Evolutionary conservation across 2,797 vertebrate genomes (phyloP).

Genomic region (Parauchenoglanis ngamensis): DNA sequence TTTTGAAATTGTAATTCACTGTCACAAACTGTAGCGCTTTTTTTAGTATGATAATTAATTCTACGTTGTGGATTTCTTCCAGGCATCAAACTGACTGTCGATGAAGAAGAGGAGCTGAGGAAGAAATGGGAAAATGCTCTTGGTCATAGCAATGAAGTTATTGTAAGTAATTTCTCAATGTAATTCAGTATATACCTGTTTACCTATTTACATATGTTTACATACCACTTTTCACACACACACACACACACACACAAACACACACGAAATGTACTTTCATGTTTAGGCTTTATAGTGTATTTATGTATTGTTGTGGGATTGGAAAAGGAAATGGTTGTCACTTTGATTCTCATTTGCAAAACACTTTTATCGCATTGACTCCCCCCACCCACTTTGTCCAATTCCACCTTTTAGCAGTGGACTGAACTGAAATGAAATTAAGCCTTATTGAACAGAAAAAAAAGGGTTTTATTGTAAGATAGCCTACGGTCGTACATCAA

Average conservation of each 20-base stretch:
- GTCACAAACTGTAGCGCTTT: background rate
- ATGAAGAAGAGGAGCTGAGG: slow-evolving; percentile 76
- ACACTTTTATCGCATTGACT: background rate
- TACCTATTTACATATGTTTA: background rate
- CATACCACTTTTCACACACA: background rate
- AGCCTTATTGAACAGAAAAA: background rate
- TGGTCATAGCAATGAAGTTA: slow-evolving; percentile 86
- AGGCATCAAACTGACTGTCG: slow-evolving; percentile 65
- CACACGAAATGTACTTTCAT: background rate
- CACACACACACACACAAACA: background rate
- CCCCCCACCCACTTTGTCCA: background rate
- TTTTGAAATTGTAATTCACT: background rate
- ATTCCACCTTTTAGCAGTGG: too few species aligned
- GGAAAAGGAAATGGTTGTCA: background rate
- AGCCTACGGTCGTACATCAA: background rate
- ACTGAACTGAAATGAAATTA: background rate
- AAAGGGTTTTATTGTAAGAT: background rate
- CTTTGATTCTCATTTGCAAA: background rate
- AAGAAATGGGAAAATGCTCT: slow-evolving; percentile 89
- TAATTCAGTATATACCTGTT: background rate
- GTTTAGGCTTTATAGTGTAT: background rate
- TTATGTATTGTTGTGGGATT: background rate
- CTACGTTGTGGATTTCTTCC: slow-evolving; percentile 5
- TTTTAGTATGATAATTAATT: background rate
- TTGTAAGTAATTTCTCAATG: slow-evolving; percentile 76